A percentile compares a stretch with the other conserved stretches of the same genome.
Evolutionary conservation across 2,113 vertebrate species (phyloP).

Genomic region (Guaruba guarouba): DNA sequence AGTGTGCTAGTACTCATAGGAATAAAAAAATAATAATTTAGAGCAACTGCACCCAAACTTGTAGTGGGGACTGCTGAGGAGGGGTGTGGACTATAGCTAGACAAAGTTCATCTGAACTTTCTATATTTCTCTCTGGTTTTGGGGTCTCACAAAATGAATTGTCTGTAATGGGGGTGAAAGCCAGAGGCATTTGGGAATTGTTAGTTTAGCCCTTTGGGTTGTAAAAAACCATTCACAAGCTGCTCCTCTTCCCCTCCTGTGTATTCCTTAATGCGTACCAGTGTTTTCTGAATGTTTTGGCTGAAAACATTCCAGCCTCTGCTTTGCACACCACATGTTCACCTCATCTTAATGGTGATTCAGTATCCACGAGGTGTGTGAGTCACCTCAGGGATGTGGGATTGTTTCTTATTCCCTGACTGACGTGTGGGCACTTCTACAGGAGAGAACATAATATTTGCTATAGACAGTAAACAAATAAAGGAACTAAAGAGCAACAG

Average conservation of each 20-base stretch:
- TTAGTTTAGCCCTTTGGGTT: not conserved
- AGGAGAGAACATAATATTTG: not conserved
- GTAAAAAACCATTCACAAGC: not conserved
- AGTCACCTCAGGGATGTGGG: constrained; percentile 53
- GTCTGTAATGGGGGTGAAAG: not conserved
- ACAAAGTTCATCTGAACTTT: not conserved
- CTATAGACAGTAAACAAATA: not conserved
- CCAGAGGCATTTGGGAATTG: not conserved
- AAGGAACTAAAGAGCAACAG: not conserved
- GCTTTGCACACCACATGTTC: constrained; percentile 30
- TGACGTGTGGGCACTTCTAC: not conserved
- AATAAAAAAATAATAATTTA: not conserved
- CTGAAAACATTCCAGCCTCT: not conserved
- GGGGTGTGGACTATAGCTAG: not conserved
- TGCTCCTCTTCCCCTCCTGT: not conserved
- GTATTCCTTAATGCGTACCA: not conserved
- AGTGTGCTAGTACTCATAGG: not conserved
- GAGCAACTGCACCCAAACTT: not conserved
- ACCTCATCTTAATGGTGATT: constrained; percentile 43
- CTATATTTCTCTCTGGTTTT: not conserved
- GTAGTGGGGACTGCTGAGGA: not conserved
- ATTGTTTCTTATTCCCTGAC: constrained; percentile 30
- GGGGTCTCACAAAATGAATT: not conserved
- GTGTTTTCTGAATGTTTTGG: constrained; percentile 17
- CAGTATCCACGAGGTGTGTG: constrained; percentile 52